A percentile compares a stretch with the other conserved stretches of the same genome.
These are phyloP conservation scores for Porphyrio hochstetteri DNA, from an alignment of 2,113 vertebrate genomes.

Conservation along the genomic window DNA sequence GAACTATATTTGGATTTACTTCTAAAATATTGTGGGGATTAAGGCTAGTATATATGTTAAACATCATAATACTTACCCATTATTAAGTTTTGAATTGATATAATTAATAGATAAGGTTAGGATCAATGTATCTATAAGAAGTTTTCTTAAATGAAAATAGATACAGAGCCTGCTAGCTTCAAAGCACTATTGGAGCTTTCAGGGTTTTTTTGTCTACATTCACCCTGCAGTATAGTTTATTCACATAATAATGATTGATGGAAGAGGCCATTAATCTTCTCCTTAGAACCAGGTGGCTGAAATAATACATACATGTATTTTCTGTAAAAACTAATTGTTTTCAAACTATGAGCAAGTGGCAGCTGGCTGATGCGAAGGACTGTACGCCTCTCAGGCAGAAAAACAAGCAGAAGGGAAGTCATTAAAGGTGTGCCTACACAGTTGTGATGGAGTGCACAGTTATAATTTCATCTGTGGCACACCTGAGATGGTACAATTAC, in stretches of 20 bases:
- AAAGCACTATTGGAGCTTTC: background rate
- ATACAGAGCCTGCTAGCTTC: background rate
- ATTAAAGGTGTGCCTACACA: background rate
- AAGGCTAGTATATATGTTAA: background rate
- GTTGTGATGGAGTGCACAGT: background rate
- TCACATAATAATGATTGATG: background rate
- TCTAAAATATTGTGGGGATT: background rate
- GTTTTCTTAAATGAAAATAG: background rate
- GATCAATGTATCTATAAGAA: background rate
- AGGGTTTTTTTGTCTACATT: background rate
- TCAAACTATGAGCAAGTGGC: background rate
- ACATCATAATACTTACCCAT: background rate
- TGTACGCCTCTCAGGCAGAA: background rate
- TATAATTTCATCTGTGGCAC: background rate
- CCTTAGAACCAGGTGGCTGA: background rate
- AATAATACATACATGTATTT: background rate
- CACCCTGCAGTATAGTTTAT: background rate
- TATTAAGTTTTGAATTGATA: background rate
- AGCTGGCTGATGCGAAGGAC: background rate
- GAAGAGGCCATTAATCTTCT: background rate
- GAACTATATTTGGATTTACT: background rate
- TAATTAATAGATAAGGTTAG: background rate
- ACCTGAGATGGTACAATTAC: background rate
- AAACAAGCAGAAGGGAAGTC: background rate
- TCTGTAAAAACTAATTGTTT: background rate